These are phyloP conservation scores for Prunella strophiata DNA, from an alignment of 2,797 vertebrate genomes.

Conservation along the genomic window DNA sequence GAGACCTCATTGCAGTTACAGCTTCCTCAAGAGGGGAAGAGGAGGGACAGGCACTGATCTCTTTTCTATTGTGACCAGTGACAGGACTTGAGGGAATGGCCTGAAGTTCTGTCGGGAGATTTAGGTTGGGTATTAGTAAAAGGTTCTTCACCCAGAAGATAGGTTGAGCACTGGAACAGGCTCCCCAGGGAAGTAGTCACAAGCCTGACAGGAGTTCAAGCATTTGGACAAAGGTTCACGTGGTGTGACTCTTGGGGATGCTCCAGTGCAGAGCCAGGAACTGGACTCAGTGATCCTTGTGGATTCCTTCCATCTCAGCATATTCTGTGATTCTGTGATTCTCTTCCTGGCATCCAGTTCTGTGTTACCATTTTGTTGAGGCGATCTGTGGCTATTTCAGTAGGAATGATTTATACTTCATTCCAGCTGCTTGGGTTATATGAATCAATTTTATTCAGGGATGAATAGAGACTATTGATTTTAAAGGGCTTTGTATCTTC, in stretches of 20 bases:
- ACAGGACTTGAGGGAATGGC: fast-evolving
- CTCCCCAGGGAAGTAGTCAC: background rate
- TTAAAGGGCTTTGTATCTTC: constrained; percentile 7
- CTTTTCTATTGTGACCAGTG: background rate
- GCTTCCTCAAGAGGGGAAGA: fast-evolving
- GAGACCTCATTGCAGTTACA: fast-evolving
- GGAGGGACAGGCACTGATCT: background rate
- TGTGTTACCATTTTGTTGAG: background rate
- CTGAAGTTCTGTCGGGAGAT: background rate
- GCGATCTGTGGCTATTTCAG: background rate
- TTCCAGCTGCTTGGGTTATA: background rate
- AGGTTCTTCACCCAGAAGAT: background rate
- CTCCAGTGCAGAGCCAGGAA: background rate
- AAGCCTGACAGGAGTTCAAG: background rate
- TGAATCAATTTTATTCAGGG: constrained; percentile 26
- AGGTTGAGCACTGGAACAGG: background rate
- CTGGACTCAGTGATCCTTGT: background rate
- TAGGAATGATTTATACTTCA: background rate
- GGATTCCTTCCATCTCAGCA: background rate
- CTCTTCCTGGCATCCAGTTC: background rate
- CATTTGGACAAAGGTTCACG: background rate
- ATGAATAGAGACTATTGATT: constrained; percentile 41
- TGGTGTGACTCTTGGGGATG: background rate
- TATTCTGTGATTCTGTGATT: background rate
- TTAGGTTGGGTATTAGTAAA: background rate